Base-by-base conservation (phyloP, 2,888 invertebrate species). In the Tillus elongatus region DNA sequence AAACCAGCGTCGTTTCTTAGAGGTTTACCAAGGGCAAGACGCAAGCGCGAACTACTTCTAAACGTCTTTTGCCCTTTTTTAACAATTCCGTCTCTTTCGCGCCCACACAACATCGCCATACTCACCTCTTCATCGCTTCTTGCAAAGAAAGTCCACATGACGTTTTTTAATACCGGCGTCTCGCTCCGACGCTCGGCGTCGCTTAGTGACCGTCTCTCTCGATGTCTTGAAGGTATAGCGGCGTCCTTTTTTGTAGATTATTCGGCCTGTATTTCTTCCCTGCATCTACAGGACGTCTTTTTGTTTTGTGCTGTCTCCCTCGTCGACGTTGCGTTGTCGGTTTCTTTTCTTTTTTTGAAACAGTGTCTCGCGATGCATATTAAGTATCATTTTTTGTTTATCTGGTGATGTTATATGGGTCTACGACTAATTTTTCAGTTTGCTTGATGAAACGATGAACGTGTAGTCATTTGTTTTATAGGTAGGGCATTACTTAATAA, bases 1-100 rank as follows among this genome's bases (percentile, higher is more conserved):
- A 66, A 63, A 65, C 66, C 66, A 63, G 62, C 64, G 54, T 64
- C 64, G 64, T 66, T 66, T 65, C 66, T 64, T 66, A 65, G 66
- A 66, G 66, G 66, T 66, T 67, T 65, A 66, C 67, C 66, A 60
- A 57, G 56, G 58, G 57, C 51, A 53, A 52, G 53, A 57, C 60
- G 59, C 61, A 57, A 54, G 63, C 61, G 61, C 59, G 58, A 55
- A 53, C 55, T 54, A 51, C 59, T 59, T 57, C 54, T 56, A 54
- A 51, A 56, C 56, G 57, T 60, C 56, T 60, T 59, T 60, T 56
- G 52, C 49, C 54, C 57, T 62, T 57, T 58, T 58, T 59, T 57
- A 51, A 41, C 41, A 36, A 33, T 32, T 37, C 39, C 39, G 40
- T 50, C 51, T 49, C 54, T 41, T 45, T 49, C 37, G 45, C 44